phyloP scores from a whole-genome alignment of 2,113 vertebrate species.

The Prunella fulvescens region DNA sequence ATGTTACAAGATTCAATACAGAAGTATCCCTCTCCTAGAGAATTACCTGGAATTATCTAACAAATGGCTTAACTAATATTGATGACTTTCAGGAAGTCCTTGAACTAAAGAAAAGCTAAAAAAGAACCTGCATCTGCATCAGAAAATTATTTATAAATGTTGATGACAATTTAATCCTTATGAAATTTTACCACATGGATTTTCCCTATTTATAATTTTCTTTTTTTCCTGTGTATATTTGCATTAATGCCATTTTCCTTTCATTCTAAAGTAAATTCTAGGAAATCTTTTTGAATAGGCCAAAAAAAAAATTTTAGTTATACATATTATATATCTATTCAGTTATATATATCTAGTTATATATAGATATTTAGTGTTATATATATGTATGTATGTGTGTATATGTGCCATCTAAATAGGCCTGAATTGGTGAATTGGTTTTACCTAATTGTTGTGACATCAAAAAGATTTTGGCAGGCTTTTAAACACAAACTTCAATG shows the following conservation, averaged over 20 bases:
- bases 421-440: neutral
- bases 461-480: neutral
- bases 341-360: too few species aligned
- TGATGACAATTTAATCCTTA: neutral
- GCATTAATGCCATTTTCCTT: neutral
- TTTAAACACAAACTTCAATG: neutral
- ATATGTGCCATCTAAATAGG: neutral
- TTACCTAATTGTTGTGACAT: neutral
- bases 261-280: neutral
- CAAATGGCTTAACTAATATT: neutral
- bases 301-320: neutral
- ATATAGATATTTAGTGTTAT: neutral
- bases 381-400: neutral
- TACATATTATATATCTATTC: too few species aligned
- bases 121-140: neutral
- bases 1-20: neutral
- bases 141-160: neutral
- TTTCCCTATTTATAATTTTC: neutral
- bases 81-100: neutral
- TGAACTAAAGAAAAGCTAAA: neutral
- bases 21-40: neutral
- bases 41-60: neutral
- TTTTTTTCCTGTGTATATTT: neutral
- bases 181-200: neutral
- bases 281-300: neutral